Evolutionary conservation across 2,797 vertebrate genomes (phyloP).

Genomic region (Hozukius guyotensis): DNA sequence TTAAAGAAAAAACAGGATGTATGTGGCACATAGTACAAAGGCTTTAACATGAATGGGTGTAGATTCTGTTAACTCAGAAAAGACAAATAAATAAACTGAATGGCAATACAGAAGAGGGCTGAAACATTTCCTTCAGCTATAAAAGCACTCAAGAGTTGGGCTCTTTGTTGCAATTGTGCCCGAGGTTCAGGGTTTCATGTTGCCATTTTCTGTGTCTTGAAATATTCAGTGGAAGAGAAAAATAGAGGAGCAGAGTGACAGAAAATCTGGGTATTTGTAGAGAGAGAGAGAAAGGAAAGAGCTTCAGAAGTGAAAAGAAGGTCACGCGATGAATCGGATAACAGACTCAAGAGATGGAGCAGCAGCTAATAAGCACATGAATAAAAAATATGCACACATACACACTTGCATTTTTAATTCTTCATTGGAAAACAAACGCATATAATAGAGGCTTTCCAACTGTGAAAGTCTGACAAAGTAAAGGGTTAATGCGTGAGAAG

Average conservation of each 20-base stretch:
- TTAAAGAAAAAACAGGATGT: not conserved
- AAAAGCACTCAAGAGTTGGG: conserved; percentile 70
- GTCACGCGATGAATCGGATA: conserved; percentile 38
- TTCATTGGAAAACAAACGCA: conserved; percentile 71
- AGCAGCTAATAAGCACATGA: not conserved
- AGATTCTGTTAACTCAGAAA: conserved; percentile 30
- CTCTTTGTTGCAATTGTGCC: conserved; percentile 69
- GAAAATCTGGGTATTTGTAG: conserved; percentile 20
- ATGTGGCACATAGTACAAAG: not conserved
- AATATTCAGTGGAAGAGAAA: conserved; percentile 67
- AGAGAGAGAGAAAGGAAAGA: not conserved
- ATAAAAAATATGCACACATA: conserved; percentile 2
- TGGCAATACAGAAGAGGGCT: conserved; percentile 33
- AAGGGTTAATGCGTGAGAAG: conserved; percentile 25
- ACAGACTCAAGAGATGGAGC: not conserved
- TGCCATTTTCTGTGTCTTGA: conserved; percentile 52
- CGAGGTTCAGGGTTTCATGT: conserved; percentile 51
- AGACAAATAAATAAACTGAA: conserved; percentile 45
- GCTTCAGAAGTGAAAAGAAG: conserved; percentile 39
- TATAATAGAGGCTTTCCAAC: conserved; percentile 42
- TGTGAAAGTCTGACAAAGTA: conserved; percentile 41
- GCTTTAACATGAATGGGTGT: conserved; percentile 27
- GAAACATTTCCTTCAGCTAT: conserved; percentile 71
- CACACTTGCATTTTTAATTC: conserved; percentile 65
- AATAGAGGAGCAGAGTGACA: conserved; percentile 29